Conservation (phyloP, 1,140 invertebrate genomes). For the Magallana ariakensis region DNA sequence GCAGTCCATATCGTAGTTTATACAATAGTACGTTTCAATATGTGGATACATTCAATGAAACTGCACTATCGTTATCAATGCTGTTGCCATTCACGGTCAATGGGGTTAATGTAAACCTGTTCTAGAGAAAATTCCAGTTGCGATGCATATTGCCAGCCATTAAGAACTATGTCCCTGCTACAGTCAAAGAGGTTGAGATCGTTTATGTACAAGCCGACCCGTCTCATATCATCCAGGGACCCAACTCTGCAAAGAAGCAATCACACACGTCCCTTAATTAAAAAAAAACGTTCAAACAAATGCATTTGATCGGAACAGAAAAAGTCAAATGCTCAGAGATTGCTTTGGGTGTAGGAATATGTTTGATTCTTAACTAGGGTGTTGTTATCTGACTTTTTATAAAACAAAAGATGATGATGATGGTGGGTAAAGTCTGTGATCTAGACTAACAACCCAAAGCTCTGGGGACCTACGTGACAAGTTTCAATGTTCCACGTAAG, state of each 20-base stretch:
- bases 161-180: slow-evolving; percentile 90
- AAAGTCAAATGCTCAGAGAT: too few species aligned
- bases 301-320: too few species aligned
- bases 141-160: slow-evolving; percentile 92
- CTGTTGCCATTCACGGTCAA: not conserved
- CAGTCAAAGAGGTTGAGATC: slow-evolving; percentile 92
- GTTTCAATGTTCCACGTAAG: not conserved
- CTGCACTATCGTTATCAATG: not conserved
- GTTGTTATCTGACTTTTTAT: too few species aligned
- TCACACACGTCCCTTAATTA: not conserved
- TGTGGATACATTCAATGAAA: too few species aligned
- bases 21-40: too few species aligned
- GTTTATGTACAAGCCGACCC: slow-evolving; percentile 89
- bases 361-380: too few species aligned
- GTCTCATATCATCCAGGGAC: slow-evolving; percentile 89
- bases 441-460: not conserved
- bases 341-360: too few species aligned
- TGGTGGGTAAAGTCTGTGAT: too few species aligned
- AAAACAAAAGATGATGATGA: too few species aligned
- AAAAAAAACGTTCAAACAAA: not conserved
- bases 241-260: slow-evolving; percentile 85
- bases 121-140: slow-evolving; percentile 79
- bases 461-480: not conserved
- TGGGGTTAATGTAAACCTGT: slow-evolving; percentile 64
- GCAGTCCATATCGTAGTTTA: too few species aligned